Percentiles rank a stretch among this genome's conserved stretches.
Evolutionary conservation across 1,140 invertebrate genomes (phyloP).

Genomic region (Ceratitis capitata): DNA sequence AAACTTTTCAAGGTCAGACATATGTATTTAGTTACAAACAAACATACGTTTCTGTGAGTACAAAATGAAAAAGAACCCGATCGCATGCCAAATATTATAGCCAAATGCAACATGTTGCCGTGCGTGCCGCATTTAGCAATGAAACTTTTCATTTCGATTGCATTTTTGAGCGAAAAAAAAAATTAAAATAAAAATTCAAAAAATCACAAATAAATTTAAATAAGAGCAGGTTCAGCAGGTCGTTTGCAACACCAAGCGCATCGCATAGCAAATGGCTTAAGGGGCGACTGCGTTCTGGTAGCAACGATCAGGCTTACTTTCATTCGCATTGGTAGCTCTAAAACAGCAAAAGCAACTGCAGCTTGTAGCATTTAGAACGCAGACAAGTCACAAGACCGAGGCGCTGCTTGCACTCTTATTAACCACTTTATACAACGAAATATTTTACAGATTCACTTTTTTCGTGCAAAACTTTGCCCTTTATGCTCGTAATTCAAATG

Average conservation of each 20-base stretch:
- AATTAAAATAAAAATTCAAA: background rate
- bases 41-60: background rate
- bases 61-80: background rate
- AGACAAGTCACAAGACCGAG: background rate
- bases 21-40: too few relatives aligned
- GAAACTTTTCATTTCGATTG: conserved; percentile 19
- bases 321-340: too few relatives aligned
- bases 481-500: background rate
- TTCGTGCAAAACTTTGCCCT: background rate
- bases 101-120: background rate
- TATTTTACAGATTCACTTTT: background rate
- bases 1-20: conserved; percentile 18
- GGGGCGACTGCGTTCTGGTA: background rate
- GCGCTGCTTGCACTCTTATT: background rate
- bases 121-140: background rate
- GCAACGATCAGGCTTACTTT: too few relatives aligned
- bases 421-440: background rate
- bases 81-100: background rate
- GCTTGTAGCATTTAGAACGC: background rate
- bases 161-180: background rate
- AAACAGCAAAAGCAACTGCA: background rate
- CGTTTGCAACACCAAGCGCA: background rate
- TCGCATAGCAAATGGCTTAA: background rate
- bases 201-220: conserved; percentile 23
- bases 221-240: background rate